A percentile compares a stretch with the other conserved stretches of the same genome.
Conservation (phyloP, 2,888 invertebrate species). For the Sthenelais limicola region DNA sequence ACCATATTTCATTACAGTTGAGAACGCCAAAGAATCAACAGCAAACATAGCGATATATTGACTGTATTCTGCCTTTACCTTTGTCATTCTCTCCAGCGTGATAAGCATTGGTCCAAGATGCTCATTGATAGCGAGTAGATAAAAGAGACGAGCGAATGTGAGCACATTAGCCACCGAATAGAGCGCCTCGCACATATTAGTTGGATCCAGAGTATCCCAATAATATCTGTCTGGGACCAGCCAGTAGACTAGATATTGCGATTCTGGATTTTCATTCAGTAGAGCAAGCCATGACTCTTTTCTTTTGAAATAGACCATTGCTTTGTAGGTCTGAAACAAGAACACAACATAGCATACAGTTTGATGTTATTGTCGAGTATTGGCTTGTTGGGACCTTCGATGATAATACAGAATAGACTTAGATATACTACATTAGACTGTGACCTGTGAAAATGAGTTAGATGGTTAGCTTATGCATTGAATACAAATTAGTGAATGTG, state of each 20-base stretch:
- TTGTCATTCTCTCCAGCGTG: constrained; percentile 64
- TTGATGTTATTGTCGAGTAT: too few relatives aligned
- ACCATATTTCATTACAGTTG: neutral
- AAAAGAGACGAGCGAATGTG: constrained; percentile 65
- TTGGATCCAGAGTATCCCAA: constrained; percentile 63
- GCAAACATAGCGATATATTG: too few relatives aligned
- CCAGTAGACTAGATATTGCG: constrained; percentile 57
- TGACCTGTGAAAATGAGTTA: too few relatives aligned
- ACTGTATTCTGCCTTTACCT: too few relatives aligned
- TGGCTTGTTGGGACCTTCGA: too few relatives aligned
- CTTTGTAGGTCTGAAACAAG: constrained; percentile 52
- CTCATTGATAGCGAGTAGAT: constrained; percentile 65
- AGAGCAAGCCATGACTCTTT: constrained; percentile 54
- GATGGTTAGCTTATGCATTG: too few relatives aligned
- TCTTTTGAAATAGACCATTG: constrained; percentile 56
- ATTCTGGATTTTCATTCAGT: constrained; percentile 39
- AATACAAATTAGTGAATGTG: too few relatives aligned
- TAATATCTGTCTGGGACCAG: constrained; percentile 55
- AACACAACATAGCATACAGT: too few relatives aligned
- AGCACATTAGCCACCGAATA: constrained; percentile 67
- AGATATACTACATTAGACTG: too few relatives aligned
- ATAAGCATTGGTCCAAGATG: constrained; percentile 69
- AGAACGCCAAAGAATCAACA: neutral
- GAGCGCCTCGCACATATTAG: constrained; percentile 61
- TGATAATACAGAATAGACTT: too few relatives aligned